Evolutionary conservation across 64 coral and sea anemone species (phyloP), one percentile per base, ranked within the genome.

Genomic region (Pachyseris speciosa): DNA sequence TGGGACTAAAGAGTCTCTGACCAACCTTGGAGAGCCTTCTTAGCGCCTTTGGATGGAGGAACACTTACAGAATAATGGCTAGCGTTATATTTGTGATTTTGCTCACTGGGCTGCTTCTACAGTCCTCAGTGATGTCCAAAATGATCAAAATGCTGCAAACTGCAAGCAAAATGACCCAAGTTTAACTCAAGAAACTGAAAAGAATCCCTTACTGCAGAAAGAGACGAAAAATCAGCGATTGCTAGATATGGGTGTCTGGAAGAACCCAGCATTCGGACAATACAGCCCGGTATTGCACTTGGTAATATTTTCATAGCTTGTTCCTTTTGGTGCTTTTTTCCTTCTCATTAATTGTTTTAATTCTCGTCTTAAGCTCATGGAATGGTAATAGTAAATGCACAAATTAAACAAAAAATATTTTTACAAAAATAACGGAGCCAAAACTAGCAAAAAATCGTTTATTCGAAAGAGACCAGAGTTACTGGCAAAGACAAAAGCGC

Each of bases 21-120:
- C 86, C 69, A 17, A 22, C 60, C 42, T 32, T 88, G 15, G 69
- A 75, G 50, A 19, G 39, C 31, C 39, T 88, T 9, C 50, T 88
- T 26, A 65, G 70, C 55, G 16, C 3, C 33, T 64, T 47, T 59
- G 86, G 44, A 5, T 48, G 45, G 43, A 67, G 83, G 42, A 41
- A 16, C 6, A 47, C 64, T 7, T 85, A 69, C 39, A 65, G 63
- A 37, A 69, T 85, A 2, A 66, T 85, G 0, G 30, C 58, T 66
- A n/a, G 15, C 24, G 5, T 36, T 11, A 11, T 69, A 22, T 30
- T 43, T 47, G 39, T 40, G 17, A 64, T n/a, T 85, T 0, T 53
- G 39, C 17, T 32, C 4, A 4, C 5, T 49, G 40, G 38, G 39
- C 7, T n/a, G 0, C 11, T 45, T 20, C 22, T 78, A 45, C 47